Conservation (phyloP, 53 echinoderm and acorn worm genomes). For the Paracentrotus lividus region DNA sequence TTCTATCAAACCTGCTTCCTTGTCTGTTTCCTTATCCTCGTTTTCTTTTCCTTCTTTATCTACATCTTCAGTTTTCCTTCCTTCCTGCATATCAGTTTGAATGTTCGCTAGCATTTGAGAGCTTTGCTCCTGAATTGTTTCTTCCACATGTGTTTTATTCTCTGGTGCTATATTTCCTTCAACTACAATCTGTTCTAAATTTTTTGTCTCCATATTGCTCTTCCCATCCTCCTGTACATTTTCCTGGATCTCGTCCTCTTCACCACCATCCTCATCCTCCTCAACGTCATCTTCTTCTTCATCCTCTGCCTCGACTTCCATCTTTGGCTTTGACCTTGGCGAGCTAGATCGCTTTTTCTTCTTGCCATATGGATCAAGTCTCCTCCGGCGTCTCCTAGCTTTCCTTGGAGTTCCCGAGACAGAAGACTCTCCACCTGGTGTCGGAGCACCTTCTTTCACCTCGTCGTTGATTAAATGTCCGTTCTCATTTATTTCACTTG, state of each 20-base stretch:
- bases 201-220: not conserved
- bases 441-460: not conserved
- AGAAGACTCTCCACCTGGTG: not conserved
- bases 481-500: not conserved
- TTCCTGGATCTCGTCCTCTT: slow-evolving; percentile 22
- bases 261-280: slow-evolving; percentile 41
- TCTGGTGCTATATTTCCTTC: not conserved
- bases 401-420: slow-evolving; percentile 3
- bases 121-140: not conserved
- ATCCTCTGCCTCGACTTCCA: not conserved
- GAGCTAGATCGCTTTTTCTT: slow-evolving; percentile 52
- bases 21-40: not conserved
- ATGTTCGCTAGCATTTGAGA: not conserved
- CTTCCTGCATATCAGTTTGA: not conserved
- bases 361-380: slow-evolving; percentile 54
- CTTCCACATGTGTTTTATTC: not conserved
- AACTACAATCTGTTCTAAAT: not conserved
- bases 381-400: slow-evolving; percentile 43
- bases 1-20: not conserved
- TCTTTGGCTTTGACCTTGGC: slow-evolving; percentile 22
- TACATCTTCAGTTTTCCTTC: not conserved
- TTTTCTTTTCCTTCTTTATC: not conserved
- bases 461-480: not conserved
- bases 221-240: not conserved
- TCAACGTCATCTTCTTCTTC: slow-evolving; percentile 18